Base-by-base conservation (phyloP, 2,797 vertebrate species). In the Numenius phaeopus region DNA sequence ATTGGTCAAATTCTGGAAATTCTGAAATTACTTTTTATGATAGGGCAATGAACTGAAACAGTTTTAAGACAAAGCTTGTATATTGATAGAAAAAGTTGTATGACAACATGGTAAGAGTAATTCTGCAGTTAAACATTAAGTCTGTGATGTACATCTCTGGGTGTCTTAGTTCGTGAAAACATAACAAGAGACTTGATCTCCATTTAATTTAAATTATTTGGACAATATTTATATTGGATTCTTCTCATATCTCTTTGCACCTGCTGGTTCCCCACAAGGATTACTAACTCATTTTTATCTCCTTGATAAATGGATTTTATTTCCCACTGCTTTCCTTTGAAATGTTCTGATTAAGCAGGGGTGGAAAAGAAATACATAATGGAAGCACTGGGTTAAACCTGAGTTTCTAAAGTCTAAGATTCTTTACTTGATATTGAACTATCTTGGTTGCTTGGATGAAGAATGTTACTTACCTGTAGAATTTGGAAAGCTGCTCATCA, bases 281-380 rank as follows among this genome's bases (percentile, higher is more conserved):
- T 59, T 90, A 34, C 34, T 90, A 86, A 65, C 46, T 71, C 24
- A 42, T 52, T 81, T 77, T 88, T 91, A 73, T 67, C 57, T 84
- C 14, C 14, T 75, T 69, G 52, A 65, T 95, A 83, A 73, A 71
- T 78, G 17, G 23, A 54, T 81, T 90, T 86, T 69, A 61, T 90
- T 92, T 91, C 49, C 86, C 27, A 55, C 66, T 76, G 42, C 46
- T 89, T 94, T 92, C 15, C 34, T 95, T 81, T 89, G n/a, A 82
- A 95, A 65, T 29, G 26, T 21, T 47, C 50, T 67, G 44, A 88
- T 81, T 91, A 79, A 83, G 17, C 21, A 58, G 26, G 21, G 14
- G 10, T 66, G 16, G 46, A 66, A 93, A 71, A 84, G 6, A 80
- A 87, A 82, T 1, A 8, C 3, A 9, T 29, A n/a, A 42, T 15